A percentile compares a stretch with the other conserved stretches of the same genome.
These are phyloP conservation scores for Belonocnema kinseyi DNA, from an alignment of 1,140 invertebrate species.

Conservation along the genomic window DNA sequence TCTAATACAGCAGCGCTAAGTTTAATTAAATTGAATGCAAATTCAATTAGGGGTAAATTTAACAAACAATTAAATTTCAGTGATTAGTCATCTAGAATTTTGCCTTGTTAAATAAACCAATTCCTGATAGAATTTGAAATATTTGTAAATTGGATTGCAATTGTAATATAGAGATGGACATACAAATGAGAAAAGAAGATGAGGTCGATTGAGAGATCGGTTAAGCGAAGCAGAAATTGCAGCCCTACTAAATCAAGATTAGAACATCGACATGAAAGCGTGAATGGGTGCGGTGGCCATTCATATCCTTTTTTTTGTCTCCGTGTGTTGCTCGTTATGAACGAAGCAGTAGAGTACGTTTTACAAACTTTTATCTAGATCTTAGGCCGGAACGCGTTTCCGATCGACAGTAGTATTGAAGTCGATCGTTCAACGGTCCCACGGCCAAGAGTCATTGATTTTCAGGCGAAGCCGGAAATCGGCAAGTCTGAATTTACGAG, in stretches of 20 bases:
- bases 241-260: constrained; percentile 29
- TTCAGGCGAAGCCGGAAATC: constrained; percentile 53
- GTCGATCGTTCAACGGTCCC: constrained; percentile 37
- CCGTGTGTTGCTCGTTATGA: neutral
- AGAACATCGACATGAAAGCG: constrained; percentile 8
- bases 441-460: constrained; percentile 39
- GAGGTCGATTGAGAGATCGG: constrained; percentile 31
- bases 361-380: constrained; percentile 31
- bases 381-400: constrained; percentile 34
- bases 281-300: constrained; percentile 30
- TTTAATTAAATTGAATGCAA: neutral
- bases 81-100: no score
- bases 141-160: no score
- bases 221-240: neutral
- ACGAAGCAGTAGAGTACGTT: neutral
- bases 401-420: constrained; percentile 36
- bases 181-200: no score
- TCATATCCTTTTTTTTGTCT: constrained; percentile 15
- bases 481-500: constrained; percentile 48
- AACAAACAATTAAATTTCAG: no score
- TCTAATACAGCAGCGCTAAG: neutral
- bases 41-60: neutral
- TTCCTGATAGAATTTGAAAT: no score
- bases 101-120: no score
- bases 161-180: no score